Evolutionary conservation across 2,888 invertebrate genomes (phyloP).

Genomic region (Tipula helvola): DNA sequence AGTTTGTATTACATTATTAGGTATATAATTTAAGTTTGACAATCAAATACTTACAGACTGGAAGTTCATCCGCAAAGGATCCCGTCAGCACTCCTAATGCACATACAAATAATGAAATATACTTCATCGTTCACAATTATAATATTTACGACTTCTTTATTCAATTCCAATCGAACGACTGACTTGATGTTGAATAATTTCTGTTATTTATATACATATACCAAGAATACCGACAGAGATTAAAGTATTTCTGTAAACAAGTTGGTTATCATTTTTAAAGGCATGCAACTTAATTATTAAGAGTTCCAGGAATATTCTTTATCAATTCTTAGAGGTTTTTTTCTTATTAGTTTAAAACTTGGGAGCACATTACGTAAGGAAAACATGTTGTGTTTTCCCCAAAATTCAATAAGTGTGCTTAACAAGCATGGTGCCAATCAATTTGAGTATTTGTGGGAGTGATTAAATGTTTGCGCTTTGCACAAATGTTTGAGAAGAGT

Average conservation of each 20-base stretch:
- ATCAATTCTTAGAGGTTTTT: background rate
- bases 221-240: background rate
- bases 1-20: background rate
- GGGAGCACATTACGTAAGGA: background rate
- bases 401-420: no score
- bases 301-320: background rate
- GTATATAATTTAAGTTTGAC: background rate
- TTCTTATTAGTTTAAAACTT: background rate
- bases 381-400: no score
- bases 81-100: background rate
- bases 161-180: conserved; percentile 61
- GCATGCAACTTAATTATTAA: no score
- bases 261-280: background rate
- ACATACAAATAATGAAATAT: background rate
- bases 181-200: conserved; percentile 38
- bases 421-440: no score
- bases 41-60: background rate
- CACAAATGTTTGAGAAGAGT: no score
- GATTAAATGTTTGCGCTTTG: no score
- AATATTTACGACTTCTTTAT: conserved; percentile 19
- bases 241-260: background rate
- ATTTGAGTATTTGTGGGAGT: no score
- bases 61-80: background rate
- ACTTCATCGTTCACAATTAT: background rate
- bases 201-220: background rate